Percentiles rank a stretch among this genome's conserved stretches.
phyloP scores from a whole-genome alignment of 1,140 invertebrate species.

The Trinorchestia longiramus region DNA sequence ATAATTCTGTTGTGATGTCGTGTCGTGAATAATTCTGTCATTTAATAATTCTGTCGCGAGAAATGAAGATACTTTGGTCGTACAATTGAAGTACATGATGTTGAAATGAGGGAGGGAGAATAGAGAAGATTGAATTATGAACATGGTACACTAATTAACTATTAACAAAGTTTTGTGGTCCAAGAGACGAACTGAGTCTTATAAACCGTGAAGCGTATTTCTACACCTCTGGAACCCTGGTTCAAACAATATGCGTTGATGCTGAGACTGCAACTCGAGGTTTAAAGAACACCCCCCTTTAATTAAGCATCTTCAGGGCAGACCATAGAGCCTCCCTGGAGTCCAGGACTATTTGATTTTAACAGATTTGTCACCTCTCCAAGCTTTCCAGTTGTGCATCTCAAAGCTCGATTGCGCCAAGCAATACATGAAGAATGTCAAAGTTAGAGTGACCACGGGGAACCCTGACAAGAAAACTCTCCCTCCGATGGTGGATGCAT shows the following conservation, averaged over 20 bases:
- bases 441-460: conserved; percentile 66
- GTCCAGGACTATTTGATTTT: conserved; percentile 44
- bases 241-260: background rate
- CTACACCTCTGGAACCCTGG: background rate
- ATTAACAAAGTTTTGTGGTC: background rate
- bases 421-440: conserved; percentile 72
- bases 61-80: background rate
- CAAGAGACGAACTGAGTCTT: background rate
- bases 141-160: background rate
- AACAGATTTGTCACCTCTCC: conserved; percentile 56
- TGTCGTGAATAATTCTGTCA: too few relatives aligned
- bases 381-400: conserved; percentile 63
- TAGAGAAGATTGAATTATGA: background rate
- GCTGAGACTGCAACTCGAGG: background rate
- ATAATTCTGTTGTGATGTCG: background rate
- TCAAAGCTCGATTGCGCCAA: conserved; percentile 64
- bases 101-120: background rate
- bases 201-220: background rate
- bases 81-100: background rate
- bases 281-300: background rate
- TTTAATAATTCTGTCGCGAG: background rate
- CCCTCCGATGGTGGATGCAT: conserved; percentile 57
- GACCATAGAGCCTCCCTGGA: too few relatives aligned
- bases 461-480: conserved; percentile 70
- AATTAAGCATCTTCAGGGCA: background rate